Evolutionary conservation across 1,140 invertebrate species (phyloP), one percentile per base, ranked within the genome.

Genomic region (Aphidius ervi): DNA sequence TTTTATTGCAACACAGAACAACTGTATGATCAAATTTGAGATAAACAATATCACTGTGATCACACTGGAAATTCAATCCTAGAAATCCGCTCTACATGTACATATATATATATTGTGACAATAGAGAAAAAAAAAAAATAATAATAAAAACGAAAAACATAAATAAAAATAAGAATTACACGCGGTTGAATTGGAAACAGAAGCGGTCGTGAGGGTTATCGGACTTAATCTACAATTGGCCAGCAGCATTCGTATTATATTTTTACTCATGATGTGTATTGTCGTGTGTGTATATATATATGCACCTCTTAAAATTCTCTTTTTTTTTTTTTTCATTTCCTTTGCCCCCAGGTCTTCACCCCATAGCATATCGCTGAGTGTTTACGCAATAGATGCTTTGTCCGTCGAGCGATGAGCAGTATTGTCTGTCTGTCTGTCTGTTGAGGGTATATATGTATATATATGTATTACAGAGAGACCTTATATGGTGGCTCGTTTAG

Each of bases 381-480:
- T 78, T 80, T 79, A 77, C 77, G 77, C 75, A 79, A 78, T 77
- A 78, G 75, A 71, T 70, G 75, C 75, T 78, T 80, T 79, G 77
- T 79, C 77, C 73, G 73, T 74, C 70, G 72, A 76, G 70, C 76
- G 76, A 78, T 77, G 76, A 74, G 73, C 71, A 70, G 70, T 70
- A 78, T 78, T 78, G 75, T 78, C 75, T 75, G 74, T 74, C 72
- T 64, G 68, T 72, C 68, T 61, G 23, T 31, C 23, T 31, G 23
- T 31, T 31, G 23, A 31, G 23, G 23, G 63, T 68, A 59, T 31
- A 23, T 23, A 23, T 23, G 23, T 23, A 23, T 23, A 31, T 31
- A 31, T 31, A 31, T 31, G 23, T 31, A 31, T 31, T 31, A 31
- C 23, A 31, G 23, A 31, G 4, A 43, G 2, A 43, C 42, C 42